Conservation (phyloP, 2,888 invertebrate genomes). For the Amphipyra berbera region DNA sequence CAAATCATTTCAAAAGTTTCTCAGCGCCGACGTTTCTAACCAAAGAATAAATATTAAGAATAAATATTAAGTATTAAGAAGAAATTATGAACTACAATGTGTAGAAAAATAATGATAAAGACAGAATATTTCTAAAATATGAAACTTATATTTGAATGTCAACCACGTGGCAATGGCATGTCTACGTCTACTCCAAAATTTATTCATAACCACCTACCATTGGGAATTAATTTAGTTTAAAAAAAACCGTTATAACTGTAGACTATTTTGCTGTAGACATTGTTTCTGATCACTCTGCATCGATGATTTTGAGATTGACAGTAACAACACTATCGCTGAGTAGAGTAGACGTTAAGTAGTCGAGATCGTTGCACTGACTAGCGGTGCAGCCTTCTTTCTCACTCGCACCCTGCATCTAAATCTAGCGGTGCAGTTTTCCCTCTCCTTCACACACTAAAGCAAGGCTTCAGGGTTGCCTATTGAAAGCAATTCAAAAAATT, state of each 20-base stretch:
- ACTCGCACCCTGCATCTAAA: constrained; percentile 55
- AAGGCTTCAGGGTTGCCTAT: constrained; percentile 49
- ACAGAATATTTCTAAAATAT: too few species aligned
- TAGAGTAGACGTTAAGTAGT: constrained; percentile 68
- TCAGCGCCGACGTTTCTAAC: not conserved
- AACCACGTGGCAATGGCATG: too few species aligned
- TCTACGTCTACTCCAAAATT: too few species aligned
- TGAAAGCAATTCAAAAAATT: constrained; percentile 55
- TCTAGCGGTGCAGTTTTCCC: constrained; percentile 53
- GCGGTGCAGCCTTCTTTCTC: constrained; percentile 72
- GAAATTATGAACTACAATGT: not conserved
- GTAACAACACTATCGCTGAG: constrained; percentile 53
- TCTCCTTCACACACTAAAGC: constrained; percentile 51
- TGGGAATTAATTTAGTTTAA: too few species aligned
- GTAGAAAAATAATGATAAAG: not conserved
- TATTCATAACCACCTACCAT: too few species aligned
- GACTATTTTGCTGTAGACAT: too few species aligned
- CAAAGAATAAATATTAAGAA: too few species aligned
- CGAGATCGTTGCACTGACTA: constrained; percentile 75
- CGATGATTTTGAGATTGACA: constrained; percentile 49
- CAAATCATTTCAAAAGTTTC: constrained; percentile 19
- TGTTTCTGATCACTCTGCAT: constrained; percentile 16
- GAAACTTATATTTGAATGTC: too few species aligned
- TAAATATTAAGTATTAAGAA: not conserved
- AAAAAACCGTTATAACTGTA: too few species aligned